Evolutionary conservation across 2,888 invertebrate genomes (phyloP), one percentile per base, ranked within the genome.

Genomic region (Resseliella maxima): DNA sequence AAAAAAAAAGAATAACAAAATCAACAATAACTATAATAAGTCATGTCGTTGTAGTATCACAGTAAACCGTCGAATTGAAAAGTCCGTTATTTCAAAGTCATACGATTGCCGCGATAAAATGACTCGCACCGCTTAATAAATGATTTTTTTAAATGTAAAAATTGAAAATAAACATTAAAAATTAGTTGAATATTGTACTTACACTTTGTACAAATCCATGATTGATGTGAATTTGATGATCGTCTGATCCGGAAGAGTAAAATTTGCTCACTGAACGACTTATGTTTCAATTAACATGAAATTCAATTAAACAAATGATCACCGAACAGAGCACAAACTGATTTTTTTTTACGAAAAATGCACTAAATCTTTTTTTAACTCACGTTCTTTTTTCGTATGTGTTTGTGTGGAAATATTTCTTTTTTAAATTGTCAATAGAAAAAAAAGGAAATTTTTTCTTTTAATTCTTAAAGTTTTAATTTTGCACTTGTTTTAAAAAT

Each of bases 161-260:
- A 31, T 10, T 72, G 15, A 35, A 72, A 5, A 72, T 12, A 27
- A 72, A 31, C 5, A 24, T 12, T 3, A 59, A n/a, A 59, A 59
- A 50, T 38, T 59, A 24, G 31, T 6, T 36, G n/a, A n/a, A n/a
- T n/a, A n/a, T 83, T 8, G 36, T 83, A 83, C 83, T 83, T 83
- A 83, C 83, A 83, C 83, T 83, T 83, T 83, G 38, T 83, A 83
- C 38, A 83, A 83, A 83, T 83, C 83, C 83, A 83, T 83, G n/a
- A 72, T 72, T 31, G 46, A 18, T 50, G 8, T 59, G 59, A 27
- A 5, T 59, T 81, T 81, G 81, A 18, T 81, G 36, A 18, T 18
- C 18, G 36, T 35, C 81, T 35, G 1, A 0, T 83, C 38, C n/a
- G 36, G 15, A 72, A 2, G 31, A 59, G 18, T 35, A n/a, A 0